Conservation (phyloP, 2,888 invertebrate genomes). For the Rhagonycha fulva region DNA sequence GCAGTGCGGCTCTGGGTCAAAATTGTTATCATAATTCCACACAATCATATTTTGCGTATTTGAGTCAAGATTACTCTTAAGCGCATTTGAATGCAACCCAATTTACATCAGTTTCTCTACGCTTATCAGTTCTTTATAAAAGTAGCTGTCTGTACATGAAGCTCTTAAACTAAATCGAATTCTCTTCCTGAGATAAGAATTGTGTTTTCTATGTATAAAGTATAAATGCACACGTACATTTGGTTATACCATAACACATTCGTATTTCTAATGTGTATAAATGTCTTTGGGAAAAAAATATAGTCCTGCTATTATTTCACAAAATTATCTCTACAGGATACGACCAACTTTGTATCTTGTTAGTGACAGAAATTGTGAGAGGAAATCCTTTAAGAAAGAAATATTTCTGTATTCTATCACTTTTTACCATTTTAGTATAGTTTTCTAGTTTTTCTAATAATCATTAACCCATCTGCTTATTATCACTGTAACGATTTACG, state of each 20-base stretch:
- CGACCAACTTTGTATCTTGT: background rate
- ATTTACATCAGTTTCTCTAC: background rate
- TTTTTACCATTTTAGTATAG: background rate
- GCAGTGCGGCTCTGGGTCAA: too few species aligned
- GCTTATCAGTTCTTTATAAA: background rate
- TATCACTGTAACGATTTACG: too few species aligned
- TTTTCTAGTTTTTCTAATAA: too few species aligned
- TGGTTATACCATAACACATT: background rate
- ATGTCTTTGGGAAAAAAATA: background rate
- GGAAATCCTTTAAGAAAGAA: background rate
- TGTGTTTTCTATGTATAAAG: background rate
- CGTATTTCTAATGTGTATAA: background rate
- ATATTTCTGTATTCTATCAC: background rate
- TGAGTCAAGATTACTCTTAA: background rate
- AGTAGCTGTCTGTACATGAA: background rate
- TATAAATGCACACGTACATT: background rate
- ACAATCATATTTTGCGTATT: background rate
- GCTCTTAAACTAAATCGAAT: background rate
- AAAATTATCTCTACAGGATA: background rate
- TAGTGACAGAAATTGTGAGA: background rate
- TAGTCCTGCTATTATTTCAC: background rate
- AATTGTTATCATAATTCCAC: too few species aligned
- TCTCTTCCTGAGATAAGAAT: background rate
- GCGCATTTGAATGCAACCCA: background rate
- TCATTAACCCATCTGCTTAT: too few species aligned